These are phyloP conservation scores for Rhincodon typus DNA, from an alignment of 2,797 vertebrate species.

Conservation along the genomic window DNA sequence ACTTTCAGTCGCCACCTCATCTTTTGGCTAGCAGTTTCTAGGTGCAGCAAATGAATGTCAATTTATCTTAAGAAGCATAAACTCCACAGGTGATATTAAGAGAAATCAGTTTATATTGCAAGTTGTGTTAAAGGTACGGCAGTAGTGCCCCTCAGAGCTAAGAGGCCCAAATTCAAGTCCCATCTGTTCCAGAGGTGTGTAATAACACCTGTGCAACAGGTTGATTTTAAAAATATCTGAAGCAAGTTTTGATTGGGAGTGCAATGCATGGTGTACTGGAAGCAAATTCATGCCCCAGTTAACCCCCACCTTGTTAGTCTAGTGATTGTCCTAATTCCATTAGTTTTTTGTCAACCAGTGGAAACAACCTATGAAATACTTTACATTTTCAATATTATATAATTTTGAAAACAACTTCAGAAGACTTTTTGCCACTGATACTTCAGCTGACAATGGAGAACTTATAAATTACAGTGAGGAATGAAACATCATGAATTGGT, in stretches of 20 bases:
- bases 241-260: background rate
- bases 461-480: background rate
- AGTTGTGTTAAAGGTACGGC: background rate
- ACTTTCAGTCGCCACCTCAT: background rate
- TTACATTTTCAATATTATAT: background rate
- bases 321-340: background rate
- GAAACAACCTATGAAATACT: background rate
- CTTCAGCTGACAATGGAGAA: background rate
- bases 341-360: background rate
- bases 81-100: background rate
- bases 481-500: background rate
- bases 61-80: background rate
- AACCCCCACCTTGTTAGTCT: background rate
- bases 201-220: too few relatives aligned
- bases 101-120: background rate
- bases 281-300: background rate
- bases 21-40: background rate
- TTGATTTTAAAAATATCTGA: too few relatives aligned
- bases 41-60: background rate
- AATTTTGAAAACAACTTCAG: background rate
- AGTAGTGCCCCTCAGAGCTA: too few relatives aligned
- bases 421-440: background rate
- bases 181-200: too few relatives aligned
- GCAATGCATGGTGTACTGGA: background rate
- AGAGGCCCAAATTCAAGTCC: too few relatives aligned